phyloP scores from a whole-genome alignment of 2,113 vertebrate genomes.

The Myrmecophaga tridactyla region DNA sequence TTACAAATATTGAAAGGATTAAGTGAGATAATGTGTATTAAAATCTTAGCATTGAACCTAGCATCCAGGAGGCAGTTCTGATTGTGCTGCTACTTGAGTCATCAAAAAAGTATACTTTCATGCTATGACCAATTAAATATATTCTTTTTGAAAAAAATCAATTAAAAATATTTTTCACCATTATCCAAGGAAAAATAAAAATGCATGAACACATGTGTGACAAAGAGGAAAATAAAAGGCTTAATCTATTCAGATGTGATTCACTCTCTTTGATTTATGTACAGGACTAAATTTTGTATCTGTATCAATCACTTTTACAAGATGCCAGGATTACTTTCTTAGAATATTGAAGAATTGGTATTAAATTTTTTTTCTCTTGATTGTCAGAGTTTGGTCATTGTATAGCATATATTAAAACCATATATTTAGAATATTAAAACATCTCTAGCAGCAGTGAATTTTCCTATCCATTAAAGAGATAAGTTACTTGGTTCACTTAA shows the following conservation, averaged over 20 bases:
- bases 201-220: slow-evolving; percentile 30
- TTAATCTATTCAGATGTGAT: slow-evolving; percentile 36
- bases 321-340: slow-evolving; percentile 50
- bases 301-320: slow-evolving; percentile 62
- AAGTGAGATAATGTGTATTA: slow-evolving; percentile 34
- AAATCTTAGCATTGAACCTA: slow-evolving; percentile 40
- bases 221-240: slow-evolving; percentile 52
- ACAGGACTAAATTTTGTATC: slow-evolving; percentile 57
- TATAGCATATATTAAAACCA: slow-evolving; percentile 36
- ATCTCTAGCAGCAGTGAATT: slow-evolving; percentile 39
- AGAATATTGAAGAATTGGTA: slow-evolving; percentile 47
- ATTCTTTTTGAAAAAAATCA: slow-evolving; percentile 33
- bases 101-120: slow-evolving; percentile 49
- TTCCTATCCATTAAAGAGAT: not conserved
- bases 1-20: slow-evolving; percentile 51
- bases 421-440: slow-evolving; percentile 44
- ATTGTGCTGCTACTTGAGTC: not conserved
- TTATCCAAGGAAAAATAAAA: slow-evolving; percentile 55
- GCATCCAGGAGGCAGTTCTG: slow-evolving; percentile 3
- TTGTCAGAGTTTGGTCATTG: slow-evolving; percentile 21
- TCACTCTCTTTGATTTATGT: slow-evolving; percentile 45
- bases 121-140: slow-evolving; percentile 39
- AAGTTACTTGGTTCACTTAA: slow-evolving; percentile 35
- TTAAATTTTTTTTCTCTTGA: slow-evolving; percentile 33
- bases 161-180: slow-evolving; percentile 53